A percentile compares a stretch with the other conserved stretches of the same genome.
phyloP scores from a whole-genome alignment of 2,888 invertebrate species.

The Tipula vernalis region DNA sequence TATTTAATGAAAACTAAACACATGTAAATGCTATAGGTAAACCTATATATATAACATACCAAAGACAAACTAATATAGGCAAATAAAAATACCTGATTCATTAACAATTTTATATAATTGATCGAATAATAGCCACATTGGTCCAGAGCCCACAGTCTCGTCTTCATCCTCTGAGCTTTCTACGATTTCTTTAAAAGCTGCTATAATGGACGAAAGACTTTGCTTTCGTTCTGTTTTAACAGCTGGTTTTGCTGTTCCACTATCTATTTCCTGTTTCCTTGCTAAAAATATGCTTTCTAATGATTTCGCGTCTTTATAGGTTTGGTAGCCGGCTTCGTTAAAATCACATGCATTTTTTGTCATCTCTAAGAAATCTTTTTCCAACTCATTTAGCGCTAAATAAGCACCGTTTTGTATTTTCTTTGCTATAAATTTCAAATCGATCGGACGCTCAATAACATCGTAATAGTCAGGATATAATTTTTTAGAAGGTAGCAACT shows the following conservation, averaged over 20 bases:
- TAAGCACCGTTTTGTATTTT: constrained; percentile 83
- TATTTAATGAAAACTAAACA: no score
- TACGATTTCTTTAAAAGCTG: constrained; percentile 43
- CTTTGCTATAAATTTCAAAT: constrained; percentile 82
- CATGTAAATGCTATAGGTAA: no score
- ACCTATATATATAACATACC: no score
- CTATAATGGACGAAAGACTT: constrained; percentile 37
- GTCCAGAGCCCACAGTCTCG: constrained; percentile 51
- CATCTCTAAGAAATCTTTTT: constrained; percentile 80
- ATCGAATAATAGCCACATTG: constrained; percentile 84
- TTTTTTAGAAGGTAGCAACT: constrained; percentile 82
- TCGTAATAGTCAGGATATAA: constrained; percentile 93
- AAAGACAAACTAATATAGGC: no score
- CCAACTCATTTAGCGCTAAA: constrained; percentile 63
- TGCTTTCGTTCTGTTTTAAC: constrained; percentile 51
- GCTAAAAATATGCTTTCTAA: constrained; percentile 65
- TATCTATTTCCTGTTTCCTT: constrained; percentile 60
- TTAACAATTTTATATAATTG: constrained; percentile 56
- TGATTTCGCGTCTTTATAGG: constrained; percentile 88
- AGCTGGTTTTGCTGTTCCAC: constrained; percentile 44
- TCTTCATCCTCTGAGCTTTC: constrained; percentile 51
- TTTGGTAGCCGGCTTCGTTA: constrained; percentile 92
- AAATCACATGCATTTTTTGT: constrained; percentile 90
- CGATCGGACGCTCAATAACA: constrained; percentile 87
- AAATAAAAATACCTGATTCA: constrained; percentile 31